phyloP scores from a whole-genome alignment of 2,888 invertebrate species.

The Lasioglossum pauxillum region DNA sequence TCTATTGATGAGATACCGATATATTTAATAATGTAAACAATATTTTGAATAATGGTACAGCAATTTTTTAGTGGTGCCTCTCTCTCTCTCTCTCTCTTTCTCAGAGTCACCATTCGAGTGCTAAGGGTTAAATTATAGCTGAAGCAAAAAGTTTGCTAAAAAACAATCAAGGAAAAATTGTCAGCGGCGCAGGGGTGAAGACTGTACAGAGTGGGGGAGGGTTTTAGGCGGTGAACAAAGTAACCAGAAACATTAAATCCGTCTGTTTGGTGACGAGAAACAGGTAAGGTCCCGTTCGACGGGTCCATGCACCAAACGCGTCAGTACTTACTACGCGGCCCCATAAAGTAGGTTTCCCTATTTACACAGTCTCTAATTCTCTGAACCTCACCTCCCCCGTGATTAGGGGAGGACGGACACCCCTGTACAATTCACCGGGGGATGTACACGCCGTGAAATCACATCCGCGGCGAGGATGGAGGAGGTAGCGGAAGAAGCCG shows the following conservation, averaged over 20 bases:
- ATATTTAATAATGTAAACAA: too few relatives aligned
- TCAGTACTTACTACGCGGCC: slow-evolving; percentile 82
- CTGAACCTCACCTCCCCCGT: slow-evolving; percentile 47
- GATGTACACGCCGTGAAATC: slow-evolving; percentile 63
- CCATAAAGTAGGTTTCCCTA: slow-evolving; percentile 69
- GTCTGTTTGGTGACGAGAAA: slow-evolving; percentile 64
- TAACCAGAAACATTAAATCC: slow-evolving; percentile 58
- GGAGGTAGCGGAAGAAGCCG: slow-evolving; percentile 64
- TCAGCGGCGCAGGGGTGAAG: not conserved
- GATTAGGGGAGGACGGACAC: slow-evolving; percentile 39
- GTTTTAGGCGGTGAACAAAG: slow-evolving; percentile 29
- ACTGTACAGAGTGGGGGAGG: not conserved
- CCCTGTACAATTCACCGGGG: slow-evolving; percentile 57
- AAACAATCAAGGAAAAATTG: not conserved
- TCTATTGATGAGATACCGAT: too few relatives aligned
- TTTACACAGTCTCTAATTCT: slow-evolving; percentile 69
- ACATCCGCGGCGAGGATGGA: slow-evolving; percentile 68
- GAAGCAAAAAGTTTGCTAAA: not conserved
- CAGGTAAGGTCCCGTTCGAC: slow-evolving; percentile 68
- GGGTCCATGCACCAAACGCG: slow-evolving; percentile 82
- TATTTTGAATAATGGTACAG: too few relatives aligned
- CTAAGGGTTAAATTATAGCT: not conserved
- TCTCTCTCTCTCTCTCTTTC: too few relatives aligned
- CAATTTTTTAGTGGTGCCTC: too few relatives aligned
- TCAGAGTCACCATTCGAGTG: too few relatives aligned